Base-by-base conservation (phyloP, 2,113 vertebrate species). In the Peromyscus polionotus region DNA sequence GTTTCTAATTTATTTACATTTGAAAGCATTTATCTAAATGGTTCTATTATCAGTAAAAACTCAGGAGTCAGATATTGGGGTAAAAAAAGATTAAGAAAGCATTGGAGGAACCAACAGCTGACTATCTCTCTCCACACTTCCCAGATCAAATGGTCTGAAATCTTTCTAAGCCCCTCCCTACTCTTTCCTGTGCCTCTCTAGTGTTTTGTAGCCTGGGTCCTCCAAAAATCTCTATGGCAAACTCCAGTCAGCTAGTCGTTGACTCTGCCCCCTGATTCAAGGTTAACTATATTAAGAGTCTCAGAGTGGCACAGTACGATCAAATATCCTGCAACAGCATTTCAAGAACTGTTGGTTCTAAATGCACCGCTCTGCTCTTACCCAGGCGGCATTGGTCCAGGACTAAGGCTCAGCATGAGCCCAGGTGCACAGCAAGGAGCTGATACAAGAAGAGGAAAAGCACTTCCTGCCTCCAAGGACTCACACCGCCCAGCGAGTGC, bases 371-470 rank as follows among this genome's bases (percentile, higher is more conserved):
- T 48, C 54, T 33, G 59, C 16, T 87, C 19, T 8, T 24, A 22
- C 61, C 13, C 19, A 24, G 73, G 17, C 2, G 0, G 0, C 17
- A n/a, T 11, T 76, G 19, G n/a, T 0, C 11, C n/a, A 57, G 63
- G 48, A 54, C 63, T n/a, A 33, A 31, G 28, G 12, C 36, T 36
- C 51, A 33, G 26, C 9, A 9, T 22, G 33, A 76, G 33, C 31
- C 8, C n/a, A 57, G 51, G 28, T 0, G 10, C 84, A 42, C 67
- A 51, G 36, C 0, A 28, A 28, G 39, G 0, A 4, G 20, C 5
- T 19, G 8, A 3, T 7, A 81, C 6, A 19, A 3, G 13, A 19
- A 3, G 13, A 68, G 33, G 20, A 73, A 39, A 63, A 36, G 67
- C n/a, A 57, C 39, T 48, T 84, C 59, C 16, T 11, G 1, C 11